Conservation (phyloP, 2,797 vertebrate species). For the Microchirus variegatus region DNA sequence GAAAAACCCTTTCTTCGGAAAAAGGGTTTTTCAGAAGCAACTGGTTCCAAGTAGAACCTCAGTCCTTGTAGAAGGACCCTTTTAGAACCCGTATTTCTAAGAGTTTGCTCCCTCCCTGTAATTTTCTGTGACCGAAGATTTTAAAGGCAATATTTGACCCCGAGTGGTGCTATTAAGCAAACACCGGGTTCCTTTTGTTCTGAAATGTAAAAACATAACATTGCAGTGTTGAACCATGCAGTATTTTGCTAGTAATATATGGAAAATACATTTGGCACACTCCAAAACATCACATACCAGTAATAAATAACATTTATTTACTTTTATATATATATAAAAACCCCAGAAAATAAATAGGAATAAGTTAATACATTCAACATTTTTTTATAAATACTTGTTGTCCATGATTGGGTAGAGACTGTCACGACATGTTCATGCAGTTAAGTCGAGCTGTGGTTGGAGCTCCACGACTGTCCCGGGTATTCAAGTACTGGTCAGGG, state of each 20-base stretch:
- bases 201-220: slow-evolving; percentile 5
- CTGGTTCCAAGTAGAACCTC: too few relatives aligned
- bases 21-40: too few relatives aligned
- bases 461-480: too few relatives aligned
- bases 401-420: too few relatives aligned
- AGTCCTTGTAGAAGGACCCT: too few relatives aligned
- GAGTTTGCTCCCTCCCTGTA: too few relatives aligned
- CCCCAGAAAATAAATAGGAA: slow-evolving; percentile 95
- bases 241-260: slow-evolving; percentile 9
- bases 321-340: slow-evolving; percentile 84
- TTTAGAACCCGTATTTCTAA: too few relatives aligned
- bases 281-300: slow-evolving; percentile 64
- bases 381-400: slow-evolving; percentile 89
- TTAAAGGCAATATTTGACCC: slow-evolving; percentile 16
- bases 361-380: slow-evolving; percentile 87
- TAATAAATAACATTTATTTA: slow-evolving; percentile 84
- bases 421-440: background rate
- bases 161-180: background rate
- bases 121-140: background rate
- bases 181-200: background rate
- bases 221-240: background rate
- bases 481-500: too few relatives aligned
- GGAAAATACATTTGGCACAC: slow-evolving; percentile 77
- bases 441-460: too few relatives aligned
- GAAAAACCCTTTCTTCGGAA: too few relatives aligned